Conservation (phyloP, 2,888 invertebrate species). For the Nomada hirtipes region DNA sequence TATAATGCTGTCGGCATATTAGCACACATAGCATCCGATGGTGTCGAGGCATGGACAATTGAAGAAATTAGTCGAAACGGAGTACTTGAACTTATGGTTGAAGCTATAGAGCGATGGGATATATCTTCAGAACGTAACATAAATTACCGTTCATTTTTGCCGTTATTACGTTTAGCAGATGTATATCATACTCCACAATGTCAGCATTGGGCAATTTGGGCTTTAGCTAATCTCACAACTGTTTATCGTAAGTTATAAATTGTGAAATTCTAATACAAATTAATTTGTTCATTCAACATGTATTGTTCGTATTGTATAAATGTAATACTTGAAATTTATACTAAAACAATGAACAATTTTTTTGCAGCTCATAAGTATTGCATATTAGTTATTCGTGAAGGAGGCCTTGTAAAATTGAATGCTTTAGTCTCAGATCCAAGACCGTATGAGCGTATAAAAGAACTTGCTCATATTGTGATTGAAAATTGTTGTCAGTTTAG, state of each 20-base stretch:
- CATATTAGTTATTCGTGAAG: conserved; percentile 93
- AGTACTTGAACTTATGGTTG: conserved; percentile 91
- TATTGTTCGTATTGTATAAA: background rate
- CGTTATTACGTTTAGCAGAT: conserved; percentile 93
- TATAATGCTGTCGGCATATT: conserved; percentile 98
- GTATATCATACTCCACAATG: conserved; percentile 95
- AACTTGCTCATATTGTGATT: conserved; percentile 89
- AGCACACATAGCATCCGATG: conserved; percentile 97
- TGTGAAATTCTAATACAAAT: background rate
- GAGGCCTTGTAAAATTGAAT: conserved; percentile 91
- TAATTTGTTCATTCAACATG: background rate
- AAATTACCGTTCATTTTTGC: conserved; percentile 98
- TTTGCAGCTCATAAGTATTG: conserved; percentile 96
- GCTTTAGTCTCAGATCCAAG: conserved; percentile 87
- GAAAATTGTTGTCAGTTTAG: conserved; percentile 86
- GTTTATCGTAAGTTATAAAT: conserved; percentile 92
- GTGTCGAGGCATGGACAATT: conserved; percentile 92
- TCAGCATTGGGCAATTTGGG: conserved; percentile 99
- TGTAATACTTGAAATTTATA: conserved; percentile 1
- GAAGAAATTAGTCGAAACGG: conserved; percentile 88
- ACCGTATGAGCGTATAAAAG: conserved; percentile 89
- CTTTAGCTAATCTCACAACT: conserved; percentile 96
- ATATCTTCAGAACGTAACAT: conserved; percentile 95
- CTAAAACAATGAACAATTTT: conserved; percentile 29
- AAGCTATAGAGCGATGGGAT: conserved; percentile 95